Evolutionary conservation across 1,140 invertebrate genomes (phyloP).

Genomic region (Ditylenchus dipsaci): DNA sequence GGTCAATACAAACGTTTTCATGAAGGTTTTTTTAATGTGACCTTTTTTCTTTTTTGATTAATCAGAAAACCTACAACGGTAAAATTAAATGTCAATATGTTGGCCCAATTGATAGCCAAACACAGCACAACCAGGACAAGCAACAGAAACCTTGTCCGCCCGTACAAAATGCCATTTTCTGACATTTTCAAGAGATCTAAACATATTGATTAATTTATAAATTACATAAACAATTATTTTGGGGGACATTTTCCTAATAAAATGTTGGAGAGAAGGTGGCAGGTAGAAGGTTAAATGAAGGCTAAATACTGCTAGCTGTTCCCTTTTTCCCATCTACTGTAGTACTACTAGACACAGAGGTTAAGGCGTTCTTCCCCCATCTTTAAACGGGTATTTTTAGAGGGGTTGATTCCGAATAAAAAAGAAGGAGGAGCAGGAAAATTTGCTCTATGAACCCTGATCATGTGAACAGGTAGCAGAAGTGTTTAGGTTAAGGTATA

Average conservation of each 20-base stretch:
- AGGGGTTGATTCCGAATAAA: background rate
- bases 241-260: background rate
- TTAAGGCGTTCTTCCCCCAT: background rate
- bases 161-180: background rate
- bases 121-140: conserved; percentile 26
- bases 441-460: background rate
- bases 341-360: no score
- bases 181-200: conserved; percentile 3
- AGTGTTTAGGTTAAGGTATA: background rate
- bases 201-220: background rate
- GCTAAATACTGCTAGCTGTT: background rate
- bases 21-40: no score
- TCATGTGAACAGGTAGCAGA: conserved; percentile 1
- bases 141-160: conserved; percentile 25
- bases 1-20: no score
- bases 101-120: conserved; percentile 35
- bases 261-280: no score
- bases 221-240: background rate
- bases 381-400: conserved; percentile 1
- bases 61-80: conserved; percentile 11
- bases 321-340: background rate
- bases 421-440: conserved; percentile 1
- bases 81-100: conserved; percentile 33
- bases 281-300: background rate
- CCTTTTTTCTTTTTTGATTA: no score